Base-by-base conservation (phyloP, 2,888 invertebrate species). In the Nesidiocoris tenuis region DNA sequence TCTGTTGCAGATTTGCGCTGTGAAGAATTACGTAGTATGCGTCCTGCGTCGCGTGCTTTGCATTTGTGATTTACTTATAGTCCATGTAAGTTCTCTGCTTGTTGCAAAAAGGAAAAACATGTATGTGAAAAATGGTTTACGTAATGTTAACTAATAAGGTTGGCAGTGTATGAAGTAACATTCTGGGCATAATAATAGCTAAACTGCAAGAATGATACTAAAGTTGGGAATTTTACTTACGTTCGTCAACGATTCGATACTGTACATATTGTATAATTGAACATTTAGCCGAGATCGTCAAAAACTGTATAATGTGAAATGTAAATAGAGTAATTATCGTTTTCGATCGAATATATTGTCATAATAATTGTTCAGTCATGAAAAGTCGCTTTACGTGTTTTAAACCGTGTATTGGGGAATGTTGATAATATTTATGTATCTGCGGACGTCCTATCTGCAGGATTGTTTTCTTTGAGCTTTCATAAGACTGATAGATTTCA, bases 1-100 rank as follows among this genome's bases (percentile, higher is more conserved):
- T 74, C 5, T 72, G 63, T 74, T 63, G 18, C 65, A 74, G 64
- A 25, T 23, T 54, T 64, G 65, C 25, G 74, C 56, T 55, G 64
- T 64, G 64, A 63, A 55, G 74, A 22, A 55, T 16, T n/a, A n/a
- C n/a, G n/a, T 39, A 39, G 39, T 39, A 39, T 39, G 18, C 23
- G 16, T 65, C 39, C 9, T 19, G 65, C 66, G 23, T 17, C 65
- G 24, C 39, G 25, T 65, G 66, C 66, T 75, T 59, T 18, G 74
- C 54, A 65, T 16, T 66, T 75, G 74, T 75, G 74, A 75, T 75
- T 75, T 23, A 65, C 61, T 75, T 57, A 12, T 75, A 24, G 74
- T 55, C 61, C 22, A 39, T 56, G 66, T 75, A 66, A 59, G 57
- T 74, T 21, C 66, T 59, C 65, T 39, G 74, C 74, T 75, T 66